A percentile compares a stretch with the other conserved stretches of the same genome.
Conservation (phyloP, 2,113 vertebrate species). For the Pteropus alecto region DNA sequence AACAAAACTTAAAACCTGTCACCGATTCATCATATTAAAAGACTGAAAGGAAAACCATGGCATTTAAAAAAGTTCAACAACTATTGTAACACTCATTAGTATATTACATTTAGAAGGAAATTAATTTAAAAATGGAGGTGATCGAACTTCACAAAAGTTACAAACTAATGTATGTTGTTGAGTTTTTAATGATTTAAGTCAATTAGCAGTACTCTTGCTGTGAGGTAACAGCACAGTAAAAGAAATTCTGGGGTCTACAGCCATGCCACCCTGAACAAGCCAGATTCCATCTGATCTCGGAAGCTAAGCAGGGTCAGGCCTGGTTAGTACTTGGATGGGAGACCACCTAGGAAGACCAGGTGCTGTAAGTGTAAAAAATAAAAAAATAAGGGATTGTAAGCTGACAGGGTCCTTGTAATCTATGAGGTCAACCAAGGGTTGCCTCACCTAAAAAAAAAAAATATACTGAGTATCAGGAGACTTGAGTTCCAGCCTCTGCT, state of each 20-base stretch:
- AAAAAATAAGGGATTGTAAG: no score
- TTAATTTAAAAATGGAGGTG: slow-evolving; percentile 1
- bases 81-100: neutral
- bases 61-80: slow-evolving; percentile 1
- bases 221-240: neutral
- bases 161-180: neutral
- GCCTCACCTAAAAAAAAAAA: neutral
- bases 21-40: neutral
- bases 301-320: no score
- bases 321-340: no score
- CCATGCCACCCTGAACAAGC: no score
- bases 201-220: neutral
- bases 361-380: no score
- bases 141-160: slow-evolving; percentile 2
- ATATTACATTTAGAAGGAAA: neutral
- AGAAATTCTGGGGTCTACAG: neutral
- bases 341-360: no score
- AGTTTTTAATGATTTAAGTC: neutral
- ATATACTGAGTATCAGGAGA: neutral
- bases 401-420: no score
- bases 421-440: no score
- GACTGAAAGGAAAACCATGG: neutral
- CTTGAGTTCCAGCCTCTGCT: neutral
- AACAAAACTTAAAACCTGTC: neutral
- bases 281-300: no score